Percentiles rank a stretch among this genome's conserved stretches.
phyloP scores from a whole-genome alignment of 1,140 invertebrate species.

The Drosophila kanapiae region DNA sequence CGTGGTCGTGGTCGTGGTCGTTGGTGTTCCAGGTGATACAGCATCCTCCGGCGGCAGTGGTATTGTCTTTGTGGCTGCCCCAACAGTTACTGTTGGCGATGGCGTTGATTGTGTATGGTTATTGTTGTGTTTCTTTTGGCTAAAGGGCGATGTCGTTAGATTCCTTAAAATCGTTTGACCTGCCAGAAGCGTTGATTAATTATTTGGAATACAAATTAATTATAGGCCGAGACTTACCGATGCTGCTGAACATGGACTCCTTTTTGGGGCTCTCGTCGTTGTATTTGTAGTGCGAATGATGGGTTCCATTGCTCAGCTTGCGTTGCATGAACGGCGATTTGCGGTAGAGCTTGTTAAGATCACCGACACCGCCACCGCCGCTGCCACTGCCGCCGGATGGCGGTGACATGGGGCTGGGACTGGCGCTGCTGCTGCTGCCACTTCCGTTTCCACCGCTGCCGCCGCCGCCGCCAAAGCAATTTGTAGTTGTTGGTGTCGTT shows the following conservation, averaged over 20 bases:
- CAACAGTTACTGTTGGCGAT: constrained; percentile 26
- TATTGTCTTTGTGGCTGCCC: constrained; percentile 29
- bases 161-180: constrained; percentile 82
- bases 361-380: constrained; percentile 19
- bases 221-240: constrained; percentile 48
- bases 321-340: constrained; percentile 83
- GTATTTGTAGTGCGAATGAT: constrained; percentile 55
- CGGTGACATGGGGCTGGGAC: constrained; percentile 42
- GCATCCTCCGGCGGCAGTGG: constrained; percentile 60
- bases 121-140: constrained; percentile 76
- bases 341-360: constrained; percentile 74
- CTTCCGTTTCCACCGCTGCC: constrained; percentile 22
- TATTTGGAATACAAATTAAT: too few species aligned
- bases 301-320: constrained; percentile 74
- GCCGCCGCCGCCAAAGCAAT: constrained; percentile 53
- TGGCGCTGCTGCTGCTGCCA: constrained; percentile 27
- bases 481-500: constrained; percentile 42
- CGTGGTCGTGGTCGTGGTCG: constrained; percentile 20
- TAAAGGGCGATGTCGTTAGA: constrained; percentile 82
- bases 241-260: constrained; percentile 80
- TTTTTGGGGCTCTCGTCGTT: constrained; percentile 81
- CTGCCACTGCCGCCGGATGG: constrained; percentile 16
- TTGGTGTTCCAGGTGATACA: constrained; percentile 43
- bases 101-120: not conserved
- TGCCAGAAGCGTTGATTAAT: constrained; percentile 2